Conservation (phyloP, 2,797 vertebrate species). For the Cheirogaleus major region DNA sequence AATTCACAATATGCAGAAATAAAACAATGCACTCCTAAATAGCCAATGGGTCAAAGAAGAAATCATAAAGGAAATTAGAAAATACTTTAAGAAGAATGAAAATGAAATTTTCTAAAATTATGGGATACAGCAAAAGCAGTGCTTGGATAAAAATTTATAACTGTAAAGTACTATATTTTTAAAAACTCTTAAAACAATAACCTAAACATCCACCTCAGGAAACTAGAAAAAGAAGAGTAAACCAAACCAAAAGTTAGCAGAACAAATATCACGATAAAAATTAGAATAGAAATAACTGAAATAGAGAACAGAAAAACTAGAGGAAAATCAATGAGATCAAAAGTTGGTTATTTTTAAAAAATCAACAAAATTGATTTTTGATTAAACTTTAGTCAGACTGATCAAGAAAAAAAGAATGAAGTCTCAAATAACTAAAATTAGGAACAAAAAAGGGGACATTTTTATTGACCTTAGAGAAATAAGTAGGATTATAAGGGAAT, state of each 20-base stretch:
- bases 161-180: background rate
- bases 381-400: background rate
- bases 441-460: background rate
- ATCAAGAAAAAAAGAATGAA: background rate
- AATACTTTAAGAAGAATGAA: background rate
- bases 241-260: background rate
- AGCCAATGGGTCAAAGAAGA: background rate
- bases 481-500: background rate
- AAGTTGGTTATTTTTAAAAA: background rate
- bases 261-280: background rate
- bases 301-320: background rate
- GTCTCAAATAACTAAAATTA: background rate
- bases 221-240: background rate
- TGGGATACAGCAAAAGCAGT: background rate
- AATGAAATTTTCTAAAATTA: slow-evolving; percentile 15
- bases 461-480: background rate
- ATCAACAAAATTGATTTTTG: background rate
- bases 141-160: background rate
- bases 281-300: background rate
- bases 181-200: background rate
- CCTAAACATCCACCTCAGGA: background rate
- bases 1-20: background rate
- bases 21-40: background rate
- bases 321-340: background rate
- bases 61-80: background rate